Evolutionary conservation across 2,888 invertebrate species (phyloP).

Genomic region (Dexiosoma caninum): DNA sequence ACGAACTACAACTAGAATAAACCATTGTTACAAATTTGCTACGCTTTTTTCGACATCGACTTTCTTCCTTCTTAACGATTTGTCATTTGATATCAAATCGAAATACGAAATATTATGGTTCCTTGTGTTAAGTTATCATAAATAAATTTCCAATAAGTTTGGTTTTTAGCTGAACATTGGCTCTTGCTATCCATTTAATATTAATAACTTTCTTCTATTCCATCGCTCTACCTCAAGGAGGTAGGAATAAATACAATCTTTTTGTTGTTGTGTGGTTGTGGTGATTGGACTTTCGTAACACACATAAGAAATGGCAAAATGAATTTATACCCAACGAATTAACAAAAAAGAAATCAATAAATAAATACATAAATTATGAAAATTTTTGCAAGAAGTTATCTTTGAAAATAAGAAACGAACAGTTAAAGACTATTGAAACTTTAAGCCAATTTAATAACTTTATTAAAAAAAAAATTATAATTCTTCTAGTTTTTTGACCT

Average conservation of each 20-base stretch:
- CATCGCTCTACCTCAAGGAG: not conserved
- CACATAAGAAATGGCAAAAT: slow-evolving; percentile 21
- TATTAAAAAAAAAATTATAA: too few species aligned
- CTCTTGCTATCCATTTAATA: not conserved
- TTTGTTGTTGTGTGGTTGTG: not conserved
- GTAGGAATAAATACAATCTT: not conserved
- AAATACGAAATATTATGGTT: slow-evolving; percentile 47
- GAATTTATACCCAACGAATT: slow-evolving; percentile 9
- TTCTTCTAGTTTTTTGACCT: too few species aligned
- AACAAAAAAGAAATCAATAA: not conserved
- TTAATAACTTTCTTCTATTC: not conserved
- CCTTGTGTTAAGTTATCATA: slow-evolving; percentile 45
- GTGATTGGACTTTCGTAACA: slow-evolving; percentile 20
- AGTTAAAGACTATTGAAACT: not conserved
- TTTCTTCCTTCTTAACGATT: not conserved
- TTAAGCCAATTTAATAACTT: not conserved
- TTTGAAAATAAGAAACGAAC: not conserved
- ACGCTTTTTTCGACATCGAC: not conserved
- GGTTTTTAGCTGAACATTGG: slow-evolving; percentile 10
- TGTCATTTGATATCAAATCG: slow-evolving; percentile 37
- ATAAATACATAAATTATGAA: not conserved
- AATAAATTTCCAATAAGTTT: slow-evolving; percentile 51
- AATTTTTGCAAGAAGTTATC: slow-evolving; percentile 8
- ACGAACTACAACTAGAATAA: slow-evolving; percentile 7
- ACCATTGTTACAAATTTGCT: not conserved